A percentile compares a stretch with the other conserved stretches of the same genome.
Evolutionary conservation across 1,140 invertebrate genomes (phyloP).

Genomic region (Linepithema humile): DNA sequence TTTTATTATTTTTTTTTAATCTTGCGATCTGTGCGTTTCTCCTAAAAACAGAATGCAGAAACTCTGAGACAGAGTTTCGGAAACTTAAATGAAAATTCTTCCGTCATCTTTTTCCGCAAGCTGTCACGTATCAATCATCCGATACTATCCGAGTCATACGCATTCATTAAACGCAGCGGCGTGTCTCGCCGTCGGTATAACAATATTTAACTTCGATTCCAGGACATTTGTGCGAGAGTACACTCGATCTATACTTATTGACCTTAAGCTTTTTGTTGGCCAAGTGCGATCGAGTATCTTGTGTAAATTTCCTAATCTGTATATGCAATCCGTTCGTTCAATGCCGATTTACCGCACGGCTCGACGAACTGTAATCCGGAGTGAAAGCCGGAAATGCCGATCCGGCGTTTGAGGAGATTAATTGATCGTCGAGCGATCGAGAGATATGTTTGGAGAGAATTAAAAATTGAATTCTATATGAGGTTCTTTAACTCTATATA

Average conservation of each 20-base stretch:
- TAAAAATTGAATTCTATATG: slow-evolving; percentile 2
- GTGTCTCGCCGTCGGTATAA: slow-evolving; percentile 26
- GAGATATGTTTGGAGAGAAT: slow-evolving; percentile 2
- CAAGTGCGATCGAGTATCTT: slow-evolving; percentile 42
- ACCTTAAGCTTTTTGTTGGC: slow-evolving; percentile 56
- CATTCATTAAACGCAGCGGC: slow-evolving; percentile 35
- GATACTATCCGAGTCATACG: not conserved
- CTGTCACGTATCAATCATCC: not conserved
- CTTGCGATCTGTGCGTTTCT: not conserved
- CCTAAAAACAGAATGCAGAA: not conserved
- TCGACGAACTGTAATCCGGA: slow-evolving; percentile 8
- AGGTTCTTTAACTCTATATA: not conserved
- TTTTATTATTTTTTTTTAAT: too few relatives aligned
- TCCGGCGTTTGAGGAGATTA: slow-evolving; percentile 32
- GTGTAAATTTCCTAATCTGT: slow-evolving; percentile 60
- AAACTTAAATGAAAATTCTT: slow-evolving; percentile 6
- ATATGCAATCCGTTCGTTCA: slow-evolving; percentile 57
- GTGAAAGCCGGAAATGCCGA: slow-evolving; percentile 49
- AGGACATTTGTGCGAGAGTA: slow-evolving; percentile 25
- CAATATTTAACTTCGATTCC: slow-evolving; percentile 64
- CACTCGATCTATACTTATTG: slow-evolving; percentile 17
- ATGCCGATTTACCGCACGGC: slow-evolving; percentile 51
- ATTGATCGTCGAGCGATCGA: slow-evolving; percentile 24
- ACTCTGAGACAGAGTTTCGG: not conserved
- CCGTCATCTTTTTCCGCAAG: not conserved